Percentiles rank a stretch among this genome's conserved stretches.
These are phyloP conservation scores for Gallirallus australis DNA, from an alignment of 2,797 vertebrate genomes.

Conservation along the genomic window DNA sequence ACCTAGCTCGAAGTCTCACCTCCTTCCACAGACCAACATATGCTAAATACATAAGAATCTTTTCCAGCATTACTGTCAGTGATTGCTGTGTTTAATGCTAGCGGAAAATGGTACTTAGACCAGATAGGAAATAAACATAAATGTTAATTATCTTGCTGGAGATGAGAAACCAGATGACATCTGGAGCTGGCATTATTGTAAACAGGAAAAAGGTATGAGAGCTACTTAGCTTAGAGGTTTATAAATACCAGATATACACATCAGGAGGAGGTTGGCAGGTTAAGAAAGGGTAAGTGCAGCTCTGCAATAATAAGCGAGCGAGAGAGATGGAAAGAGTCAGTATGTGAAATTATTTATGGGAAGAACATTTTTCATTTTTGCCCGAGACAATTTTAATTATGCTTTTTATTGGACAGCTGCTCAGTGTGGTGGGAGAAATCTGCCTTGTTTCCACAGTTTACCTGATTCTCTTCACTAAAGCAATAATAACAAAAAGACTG, in stretches of 20 bases:
- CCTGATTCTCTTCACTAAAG: neutral
- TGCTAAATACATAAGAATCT: neutral
- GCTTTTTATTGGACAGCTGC: neutral
- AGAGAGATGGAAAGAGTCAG: neutral
- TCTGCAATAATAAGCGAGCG: neutral
- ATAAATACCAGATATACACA: constrained; percentile 12
- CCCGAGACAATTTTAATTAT: neutral
- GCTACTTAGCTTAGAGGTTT: neutral
- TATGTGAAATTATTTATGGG: neutral
- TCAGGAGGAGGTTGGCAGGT: neutral
- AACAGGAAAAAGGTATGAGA: constrained; percentile 1
- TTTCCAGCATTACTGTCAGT: neutral
- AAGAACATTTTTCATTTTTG: neutral
- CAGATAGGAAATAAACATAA: constrained; percentile 18
- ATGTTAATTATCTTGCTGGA: constrained; percentile 16
- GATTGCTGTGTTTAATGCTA: neutral
- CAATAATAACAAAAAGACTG: neutral
- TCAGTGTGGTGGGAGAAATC: neutral
- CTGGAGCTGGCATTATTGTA: neutral
- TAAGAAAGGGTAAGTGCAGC: neutral
- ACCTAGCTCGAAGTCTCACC: neutral
- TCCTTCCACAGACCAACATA: neutral
- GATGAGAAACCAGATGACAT: constrained; percentile 10
- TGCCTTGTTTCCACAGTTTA: neutral
- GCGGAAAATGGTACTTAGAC: neutral